Percentiles rank a stretch among this genome's conserved stretches.
phyloP scores from a whole-genome alignment of 2,888 invertebrate genomes.

The Piscicola geometra region DNA sequence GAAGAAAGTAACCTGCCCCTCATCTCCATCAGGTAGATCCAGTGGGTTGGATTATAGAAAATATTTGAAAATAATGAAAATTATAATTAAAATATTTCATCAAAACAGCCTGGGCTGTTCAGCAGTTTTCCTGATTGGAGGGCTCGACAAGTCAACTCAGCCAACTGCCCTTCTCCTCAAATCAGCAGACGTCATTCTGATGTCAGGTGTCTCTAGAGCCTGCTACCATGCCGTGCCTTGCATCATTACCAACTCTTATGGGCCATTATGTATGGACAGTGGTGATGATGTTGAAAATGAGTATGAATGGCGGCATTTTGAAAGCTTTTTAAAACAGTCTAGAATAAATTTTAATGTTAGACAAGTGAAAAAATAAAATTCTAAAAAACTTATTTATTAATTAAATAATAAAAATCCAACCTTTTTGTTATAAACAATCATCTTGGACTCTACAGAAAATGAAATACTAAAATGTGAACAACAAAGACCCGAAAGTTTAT shows the following conservation, averaged over 20 bases:
- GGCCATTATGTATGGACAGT: neutral
- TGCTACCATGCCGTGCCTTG: slow-evolving; percentile 91
- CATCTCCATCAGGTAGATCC: slow-evolving; percentile 73
- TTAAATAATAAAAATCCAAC: too few relatives aligned
- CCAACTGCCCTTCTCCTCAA: slow-evolving; percentile 65
- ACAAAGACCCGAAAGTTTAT: too few relatives aligned
- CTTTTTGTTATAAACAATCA: too few relatives aligned
- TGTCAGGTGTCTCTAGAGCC: slow-evolving; percentile 77
- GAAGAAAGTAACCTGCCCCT: slow-evolving; percentile 77
- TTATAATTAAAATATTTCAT: neutral
- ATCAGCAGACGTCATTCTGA: slow-evolving; percentile 85
- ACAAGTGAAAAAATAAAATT: slow-evolving; percentile 20
- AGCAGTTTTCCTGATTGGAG: slow-evolving; percentile 88
- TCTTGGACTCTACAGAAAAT: too few relatives aligned
- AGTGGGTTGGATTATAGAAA: too few relatives aligned
- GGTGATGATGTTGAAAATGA: neutral
- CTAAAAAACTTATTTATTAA: neutral
- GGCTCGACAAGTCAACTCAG: slow-evolving; percentile 61
- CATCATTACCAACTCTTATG: slow-evolving; percentile 33
- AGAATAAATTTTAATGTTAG: slow-evolving; percentile 31
- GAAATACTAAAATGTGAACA: too few relatives aligned
- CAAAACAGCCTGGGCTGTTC: slow-evolving; percentile 81
- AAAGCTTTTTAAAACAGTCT: slow-evolving; percentile 16
- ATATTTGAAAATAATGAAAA: too few relatives aligned
- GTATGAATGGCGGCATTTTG: slow-evolving; percentile 24